Evolutionary conservation across 1,140 invertebrate genomes (phyloP).

Genomic region (Lutraria rhynchaena): DNA sequence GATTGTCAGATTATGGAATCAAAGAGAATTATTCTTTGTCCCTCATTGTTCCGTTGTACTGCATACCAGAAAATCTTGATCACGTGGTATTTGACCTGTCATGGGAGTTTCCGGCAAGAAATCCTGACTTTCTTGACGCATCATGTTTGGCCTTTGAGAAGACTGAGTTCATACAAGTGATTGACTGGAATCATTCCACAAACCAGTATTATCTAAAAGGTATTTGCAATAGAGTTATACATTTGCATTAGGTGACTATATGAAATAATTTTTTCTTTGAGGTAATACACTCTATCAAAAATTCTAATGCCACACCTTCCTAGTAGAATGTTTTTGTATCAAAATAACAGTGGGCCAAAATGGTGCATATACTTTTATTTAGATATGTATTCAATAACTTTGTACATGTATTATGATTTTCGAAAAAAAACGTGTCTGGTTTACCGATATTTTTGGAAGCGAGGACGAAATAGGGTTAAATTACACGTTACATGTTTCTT

Average conservation of each 20-base stretch:
- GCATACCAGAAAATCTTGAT: conserved; percentile 35
- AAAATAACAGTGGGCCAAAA: no score
- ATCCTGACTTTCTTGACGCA: conserved; percentile 33
- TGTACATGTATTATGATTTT: no score
- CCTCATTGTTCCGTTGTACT: conserved; percentile 20
- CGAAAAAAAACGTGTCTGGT: no score
- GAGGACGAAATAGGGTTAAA: no score
- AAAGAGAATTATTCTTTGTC: conserved; percentile 2
- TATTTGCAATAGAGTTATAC: neutral
- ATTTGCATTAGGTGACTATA: neutral
- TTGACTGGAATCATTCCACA: conserved; percentile 35
- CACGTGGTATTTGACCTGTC: conserved; percentile 37
- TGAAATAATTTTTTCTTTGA: neutral
- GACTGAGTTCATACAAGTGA: conserved; percentile 31
- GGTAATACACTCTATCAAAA: neutral
- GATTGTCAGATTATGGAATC: conserved; percentile 2
- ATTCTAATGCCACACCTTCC: neutral
- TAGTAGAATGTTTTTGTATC: no score
- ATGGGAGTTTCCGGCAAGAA: conserved; percentile 25
- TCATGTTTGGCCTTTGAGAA: conserved; percentile 21
- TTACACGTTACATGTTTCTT: no score
- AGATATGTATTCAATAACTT: no score
- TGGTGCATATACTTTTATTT: no score
- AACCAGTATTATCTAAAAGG: conserved; percentile 25
- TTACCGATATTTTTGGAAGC: no score